A percentile compares a stretch with the other conserved stretches of the same genome.
phyloP scores from a whole-genome alignment of 1,140 invertebrate genomes.

The Drosophila azteca region DNA sequence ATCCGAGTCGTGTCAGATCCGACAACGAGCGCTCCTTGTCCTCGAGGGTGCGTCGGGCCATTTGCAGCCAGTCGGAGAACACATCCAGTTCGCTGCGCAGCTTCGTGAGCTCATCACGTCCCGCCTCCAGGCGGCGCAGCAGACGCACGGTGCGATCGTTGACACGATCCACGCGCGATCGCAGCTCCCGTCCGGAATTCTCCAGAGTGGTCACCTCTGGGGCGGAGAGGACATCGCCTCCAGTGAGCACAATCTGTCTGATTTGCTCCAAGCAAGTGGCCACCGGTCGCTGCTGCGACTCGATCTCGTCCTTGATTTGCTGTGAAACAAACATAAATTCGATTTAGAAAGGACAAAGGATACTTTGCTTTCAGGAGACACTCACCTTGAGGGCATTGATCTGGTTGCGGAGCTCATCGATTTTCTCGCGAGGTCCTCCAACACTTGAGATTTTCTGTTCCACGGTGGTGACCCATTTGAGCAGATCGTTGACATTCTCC shows the following conservation, averaged over 20 bases:
- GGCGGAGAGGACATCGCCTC: slow-evolving; percentile 93
- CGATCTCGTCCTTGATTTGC: slow-evolving; percentile 96
- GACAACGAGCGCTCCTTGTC: slow-evolving; percentile 94
- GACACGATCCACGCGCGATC: slow-evolving; percentile 92
- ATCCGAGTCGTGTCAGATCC: slow-evolving; percentile 89
- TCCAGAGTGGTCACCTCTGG: slow-evolving; percentile 94
- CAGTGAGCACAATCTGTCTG: slow-evolving; percentile 94
- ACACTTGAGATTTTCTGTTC: slow-evolving; percentile 95
- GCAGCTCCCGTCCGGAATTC: slow-evolving; percentile 91
- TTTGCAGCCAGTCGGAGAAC: slow-evolving; percentile 93
- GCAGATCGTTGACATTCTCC: slow-evolving; percentile 91
- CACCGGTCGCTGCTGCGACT: slow-evolving; percentile 93
- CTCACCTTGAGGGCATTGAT: slow-evolving; percentile 93
- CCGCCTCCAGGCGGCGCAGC: slow-evolving; percentile 89
- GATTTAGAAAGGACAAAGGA: not conserved
- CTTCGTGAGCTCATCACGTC: slow-evolving; percentile 94
- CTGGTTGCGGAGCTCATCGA: slow-evolving; percentile 94
- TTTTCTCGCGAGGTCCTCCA: slow-evolving; percentile 93
- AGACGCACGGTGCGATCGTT: slow-evolving; percentile 91
- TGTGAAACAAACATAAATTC: slow-evolving; percentile 79
- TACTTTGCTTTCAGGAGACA: not conserved
- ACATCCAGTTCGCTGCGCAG: slow-evolving; percentile 89
- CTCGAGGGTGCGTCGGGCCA: slow-evolving; percentile 90
- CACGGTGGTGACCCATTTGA: slow-evolving; percentile 94
- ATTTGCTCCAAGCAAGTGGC: slow-evolving; percentile 95